phyloP scores from a whole-genome alignment of 2,113 vertebrate species.

The Gymnocephalus cernua region DNA sequence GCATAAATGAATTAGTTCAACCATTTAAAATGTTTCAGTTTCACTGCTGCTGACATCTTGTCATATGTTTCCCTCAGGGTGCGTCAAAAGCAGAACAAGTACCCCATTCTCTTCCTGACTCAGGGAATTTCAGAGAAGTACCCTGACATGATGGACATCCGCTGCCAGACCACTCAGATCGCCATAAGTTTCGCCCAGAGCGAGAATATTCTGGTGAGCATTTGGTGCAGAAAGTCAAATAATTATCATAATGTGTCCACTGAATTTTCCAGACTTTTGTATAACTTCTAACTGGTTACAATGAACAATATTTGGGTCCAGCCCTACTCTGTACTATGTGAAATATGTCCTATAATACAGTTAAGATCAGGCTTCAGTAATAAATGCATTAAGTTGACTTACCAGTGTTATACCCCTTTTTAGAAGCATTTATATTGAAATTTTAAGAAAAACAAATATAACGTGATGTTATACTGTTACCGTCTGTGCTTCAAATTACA shows the following conservation, averaged over 20 bases:
- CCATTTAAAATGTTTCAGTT: neutral
- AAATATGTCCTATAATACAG: no score
- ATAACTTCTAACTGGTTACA: neutral
- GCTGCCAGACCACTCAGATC: constrained; percentile 92
- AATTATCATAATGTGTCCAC: neutral
- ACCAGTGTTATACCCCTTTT: no score
- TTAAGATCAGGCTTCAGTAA: no score
- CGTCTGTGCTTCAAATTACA: no score
- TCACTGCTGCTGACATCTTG: constrained; percentile 3
- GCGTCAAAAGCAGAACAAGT: constrained; percentile 96
- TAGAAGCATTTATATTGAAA: no score
- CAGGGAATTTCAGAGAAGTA: constrained; percentile 93
- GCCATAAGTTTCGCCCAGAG: constrained; percentile 97
- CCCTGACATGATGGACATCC: constrained; percentile 95
- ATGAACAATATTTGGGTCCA: no score
- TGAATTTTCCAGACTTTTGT: neutral
- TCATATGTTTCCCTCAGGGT: constrained; percentile 84
- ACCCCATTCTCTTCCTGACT: constrained; percentile 96
- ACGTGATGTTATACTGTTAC: no score
- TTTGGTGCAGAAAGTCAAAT: neutral
- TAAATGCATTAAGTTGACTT: no score
- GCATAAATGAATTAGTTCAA: neutral
- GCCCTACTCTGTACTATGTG: no score
- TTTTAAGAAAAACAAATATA: no score
- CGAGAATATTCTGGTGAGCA: constrained; percentile 94